These are phyloP conservation scores for Tinea trinotella DNA, from an alignment of 2,888 invertebrate species.

Conservation along the genomic window DNA sequence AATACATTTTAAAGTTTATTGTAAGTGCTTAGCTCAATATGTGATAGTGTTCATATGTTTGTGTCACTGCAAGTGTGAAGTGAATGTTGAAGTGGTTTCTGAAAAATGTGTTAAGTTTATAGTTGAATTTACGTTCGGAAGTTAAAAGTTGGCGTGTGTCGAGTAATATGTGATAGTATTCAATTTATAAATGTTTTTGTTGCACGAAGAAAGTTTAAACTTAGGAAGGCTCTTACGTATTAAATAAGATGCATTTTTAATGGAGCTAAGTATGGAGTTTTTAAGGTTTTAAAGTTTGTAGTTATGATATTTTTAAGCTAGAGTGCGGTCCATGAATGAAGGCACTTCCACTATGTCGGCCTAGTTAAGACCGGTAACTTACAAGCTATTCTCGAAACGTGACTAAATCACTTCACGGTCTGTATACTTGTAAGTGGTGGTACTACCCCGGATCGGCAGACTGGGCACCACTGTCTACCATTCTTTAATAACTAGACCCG, in stretches of 20 bases:
- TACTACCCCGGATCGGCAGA: no score
- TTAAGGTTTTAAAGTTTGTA: no score
- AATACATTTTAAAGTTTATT: not conserved
- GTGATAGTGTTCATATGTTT: not conserved
- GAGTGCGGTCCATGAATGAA: no score
- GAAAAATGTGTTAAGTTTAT: slow-evolving; percentile 12
- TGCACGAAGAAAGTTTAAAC: not conserved
- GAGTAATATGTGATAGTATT: slow-evolving; percentile 1
- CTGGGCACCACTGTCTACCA: no score
- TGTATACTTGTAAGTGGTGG: no score
- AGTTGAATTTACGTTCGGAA: slow-evolving; percentile 6
- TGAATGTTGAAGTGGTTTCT: not conserved
- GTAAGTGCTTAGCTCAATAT: not conserved
- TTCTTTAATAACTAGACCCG: no score
- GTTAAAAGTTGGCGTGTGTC: not conserved
- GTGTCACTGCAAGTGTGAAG: slow-evolving; percentile 9
- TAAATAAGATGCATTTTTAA: not conserved
- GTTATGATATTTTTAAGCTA: no score
- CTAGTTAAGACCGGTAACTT: no score
- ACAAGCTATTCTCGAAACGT: no score
- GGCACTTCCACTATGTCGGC: no score
- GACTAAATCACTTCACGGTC: no score
- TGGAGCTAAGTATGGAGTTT: no score
- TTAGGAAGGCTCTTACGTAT: not conserved
- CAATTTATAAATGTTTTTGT: not conserved